Percentiles rank a stretch among this genome's conserved stretches.
phyloP scores from a whole-genome alignment of 2,888 invertebrate genomes.

The Cephus rjabovi region DNA sequence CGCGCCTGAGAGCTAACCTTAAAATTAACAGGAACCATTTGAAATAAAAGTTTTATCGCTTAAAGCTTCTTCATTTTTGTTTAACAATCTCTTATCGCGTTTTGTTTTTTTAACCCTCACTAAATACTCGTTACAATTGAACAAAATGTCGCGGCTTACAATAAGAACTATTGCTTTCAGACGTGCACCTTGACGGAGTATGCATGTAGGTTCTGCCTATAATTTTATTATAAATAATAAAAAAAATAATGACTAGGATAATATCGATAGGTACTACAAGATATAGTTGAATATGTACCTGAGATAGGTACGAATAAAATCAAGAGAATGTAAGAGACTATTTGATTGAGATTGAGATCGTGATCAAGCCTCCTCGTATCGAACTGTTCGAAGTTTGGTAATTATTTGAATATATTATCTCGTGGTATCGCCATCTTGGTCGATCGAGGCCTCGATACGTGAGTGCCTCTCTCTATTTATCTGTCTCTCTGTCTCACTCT shows the following conservation, averaged over 20 bases:
- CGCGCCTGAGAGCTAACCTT: neutral
- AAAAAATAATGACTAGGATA: neutral
- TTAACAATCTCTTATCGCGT: neutral
- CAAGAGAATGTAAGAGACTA: neutral
- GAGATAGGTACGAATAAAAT: neutral
- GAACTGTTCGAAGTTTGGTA: neutral
- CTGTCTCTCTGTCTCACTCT: neutral
- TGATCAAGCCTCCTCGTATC: neutral
- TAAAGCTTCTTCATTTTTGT: neutral
- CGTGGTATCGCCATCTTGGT: neutral
- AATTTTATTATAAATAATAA: neutral
- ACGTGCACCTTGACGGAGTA: neutral
- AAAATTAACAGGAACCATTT: neutral
- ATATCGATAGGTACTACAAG: neutral
- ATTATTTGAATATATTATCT: neutral
- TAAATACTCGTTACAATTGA: neutral
- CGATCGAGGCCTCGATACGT: neutral
- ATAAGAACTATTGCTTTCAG: neutral
- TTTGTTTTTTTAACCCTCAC: neutral
- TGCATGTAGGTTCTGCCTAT: neutral
- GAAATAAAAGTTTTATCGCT: neutral
- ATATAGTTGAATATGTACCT: neutral
- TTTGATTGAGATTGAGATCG: neutral
- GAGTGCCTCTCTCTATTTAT: neutral
- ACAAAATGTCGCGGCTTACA: neutral